Conservation (phyloP, 2,888 invertebrate species). For the Thysanoteuthis rhombus region DNA sequence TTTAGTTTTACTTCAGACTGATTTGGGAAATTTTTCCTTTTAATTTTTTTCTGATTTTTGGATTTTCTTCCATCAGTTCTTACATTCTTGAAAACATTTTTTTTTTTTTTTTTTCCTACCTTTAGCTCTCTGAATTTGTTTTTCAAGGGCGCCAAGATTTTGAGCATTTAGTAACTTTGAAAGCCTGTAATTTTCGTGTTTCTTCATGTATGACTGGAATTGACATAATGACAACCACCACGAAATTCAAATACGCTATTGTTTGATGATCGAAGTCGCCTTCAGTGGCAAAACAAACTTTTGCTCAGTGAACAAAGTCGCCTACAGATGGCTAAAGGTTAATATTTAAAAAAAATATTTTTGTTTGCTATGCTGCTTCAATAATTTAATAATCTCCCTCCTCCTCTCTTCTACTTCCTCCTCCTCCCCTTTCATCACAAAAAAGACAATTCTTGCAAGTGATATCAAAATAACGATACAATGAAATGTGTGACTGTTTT, state of each 20-base stretch:
- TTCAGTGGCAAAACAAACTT: too few species aligned
- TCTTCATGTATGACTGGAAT: too few species aligned
- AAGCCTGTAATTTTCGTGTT: too few species aligned
- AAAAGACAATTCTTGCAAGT: neutral
- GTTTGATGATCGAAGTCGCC: too few species aligned
- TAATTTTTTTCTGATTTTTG: neutral
- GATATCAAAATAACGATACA: neutral
- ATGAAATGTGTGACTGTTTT: neutral
- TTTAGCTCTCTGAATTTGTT: too few species aligned
- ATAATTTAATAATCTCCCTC: neutral
- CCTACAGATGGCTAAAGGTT: neutral
- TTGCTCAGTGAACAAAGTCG: too few species aligned
- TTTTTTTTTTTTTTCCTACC: too few species aligned
- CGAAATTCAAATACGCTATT: too few species aligned
- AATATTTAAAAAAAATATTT: neutral
- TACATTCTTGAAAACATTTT: neutral
- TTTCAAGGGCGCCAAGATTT: too few species aligned
- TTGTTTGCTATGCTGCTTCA: neutral
- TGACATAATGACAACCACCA: too few species aligned
- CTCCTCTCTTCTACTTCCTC: neutral
- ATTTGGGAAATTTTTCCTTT: neutral
- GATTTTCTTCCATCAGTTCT: neutral
- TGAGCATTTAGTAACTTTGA: too few species aligned
- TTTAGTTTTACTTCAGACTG: neutral
- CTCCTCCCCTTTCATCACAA: neutral